phyloP scores from a whole-genome alignment of 2,113 vertebrate species.

The Hydropotes inermis region DNA sequence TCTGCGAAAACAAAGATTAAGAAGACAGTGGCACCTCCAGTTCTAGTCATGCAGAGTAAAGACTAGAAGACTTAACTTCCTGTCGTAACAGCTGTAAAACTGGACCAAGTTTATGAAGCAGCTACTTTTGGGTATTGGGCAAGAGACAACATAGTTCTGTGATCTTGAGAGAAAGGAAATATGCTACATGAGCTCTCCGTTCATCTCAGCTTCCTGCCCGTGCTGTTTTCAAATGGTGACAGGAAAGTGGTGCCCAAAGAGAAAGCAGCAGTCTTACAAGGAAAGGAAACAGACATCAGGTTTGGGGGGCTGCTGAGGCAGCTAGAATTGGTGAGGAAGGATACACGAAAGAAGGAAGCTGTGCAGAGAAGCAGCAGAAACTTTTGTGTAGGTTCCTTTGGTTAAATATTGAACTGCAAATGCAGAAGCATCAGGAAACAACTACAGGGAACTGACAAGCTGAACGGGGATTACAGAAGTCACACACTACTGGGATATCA shows the following conservation, averaged over 20 bases:
- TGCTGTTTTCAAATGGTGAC: not conserved
- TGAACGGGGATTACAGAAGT: not conserved
- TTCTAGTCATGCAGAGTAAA: not conserved
- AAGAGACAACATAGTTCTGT: not conserved
- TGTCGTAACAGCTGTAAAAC: not conserved
- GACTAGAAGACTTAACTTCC: not conserved
- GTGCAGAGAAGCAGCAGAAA: not conserved
- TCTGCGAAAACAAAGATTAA: not conserved
- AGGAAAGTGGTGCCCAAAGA: not conserved
- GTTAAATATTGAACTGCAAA: not conserved
- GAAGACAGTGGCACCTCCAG: not conserved
- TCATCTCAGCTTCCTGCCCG: not conserved
- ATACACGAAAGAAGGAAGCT: not conserved
- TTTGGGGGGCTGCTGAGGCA: not conserved
- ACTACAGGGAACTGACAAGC: not conserved
- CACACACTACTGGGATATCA: not conserved
- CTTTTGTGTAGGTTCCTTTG: not conserved
- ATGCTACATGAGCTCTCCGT: rapidly evolving
- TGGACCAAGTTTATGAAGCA: not conserved
- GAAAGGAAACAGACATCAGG: not conserved
- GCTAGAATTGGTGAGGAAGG: not conserved
- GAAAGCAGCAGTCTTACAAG: not conserved
- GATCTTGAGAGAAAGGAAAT: not conserved
- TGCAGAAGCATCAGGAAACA: not conserved
- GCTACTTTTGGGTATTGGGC: not conserved